A percentile compares a stretch with the other conserved stretches of the same genome.
These are phyloP conservation scores for Solenodon paradoxus DNA, from an alignment of 2,113 vertebrate species.

Conservation along the genomic window DNA sequence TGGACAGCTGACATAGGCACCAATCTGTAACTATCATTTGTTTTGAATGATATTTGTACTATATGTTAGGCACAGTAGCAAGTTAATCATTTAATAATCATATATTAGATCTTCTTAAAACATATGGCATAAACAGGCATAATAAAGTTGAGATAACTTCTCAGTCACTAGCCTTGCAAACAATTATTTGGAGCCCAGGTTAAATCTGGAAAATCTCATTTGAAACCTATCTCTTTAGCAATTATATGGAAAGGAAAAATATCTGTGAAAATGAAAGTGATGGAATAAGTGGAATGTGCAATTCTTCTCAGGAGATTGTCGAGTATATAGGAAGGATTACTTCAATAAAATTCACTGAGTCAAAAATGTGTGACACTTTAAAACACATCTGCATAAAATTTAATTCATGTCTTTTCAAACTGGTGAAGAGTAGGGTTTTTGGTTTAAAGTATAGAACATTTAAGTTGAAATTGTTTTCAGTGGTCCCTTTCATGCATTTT, in stretches of 20 bases:
- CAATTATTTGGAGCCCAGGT: not conserved
- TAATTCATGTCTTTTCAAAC: not conserved
- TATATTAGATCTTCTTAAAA: not conserved
- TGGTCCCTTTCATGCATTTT: not conserved
- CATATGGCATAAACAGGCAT: not conserved
- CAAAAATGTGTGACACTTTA: not conserved
- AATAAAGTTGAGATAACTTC: not conserved
- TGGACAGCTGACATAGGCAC: not conserved
- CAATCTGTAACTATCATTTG: not conserved
- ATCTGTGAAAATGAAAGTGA: not conserved
- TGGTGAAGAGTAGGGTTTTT: not conserved
- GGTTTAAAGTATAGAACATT: not conserved
- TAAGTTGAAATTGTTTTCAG: not conserved
- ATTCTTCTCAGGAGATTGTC: not conserved
- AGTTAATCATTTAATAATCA: not conserved
- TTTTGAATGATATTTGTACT: not conserved
- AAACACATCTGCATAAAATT: not conserved
- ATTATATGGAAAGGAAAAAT: not conserved
- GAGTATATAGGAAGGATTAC: not conserved
- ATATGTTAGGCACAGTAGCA: not conserved
- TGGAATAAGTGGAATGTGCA: not conserved
- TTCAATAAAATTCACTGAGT: not conserved
- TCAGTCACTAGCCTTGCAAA: not conserved
- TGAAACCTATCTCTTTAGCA: not conserved
- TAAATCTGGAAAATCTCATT: not conserved